phyloP scores from a whole-genome alignment of 2,113 vertebrate genomes.

The Steatornis caripensis region DNA sequence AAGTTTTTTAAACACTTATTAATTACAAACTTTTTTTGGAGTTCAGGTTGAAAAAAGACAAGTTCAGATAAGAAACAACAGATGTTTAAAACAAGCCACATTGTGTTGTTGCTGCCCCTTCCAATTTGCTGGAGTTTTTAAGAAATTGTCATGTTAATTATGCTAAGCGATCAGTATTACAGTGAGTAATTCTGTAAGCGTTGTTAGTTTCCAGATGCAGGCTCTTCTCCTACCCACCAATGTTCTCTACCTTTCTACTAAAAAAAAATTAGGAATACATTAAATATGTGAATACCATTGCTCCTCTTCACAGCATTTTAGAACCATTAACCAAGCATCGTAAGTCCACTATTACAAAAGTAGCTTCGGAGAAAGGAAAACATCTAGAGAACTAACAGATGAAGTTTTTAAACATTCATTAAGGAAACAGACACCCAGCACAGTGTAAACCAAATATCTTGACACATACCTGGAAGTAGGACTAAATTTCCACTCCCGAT shows the following conservation, averaged over 20 bases:
- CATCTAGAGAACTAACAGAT: neutral
- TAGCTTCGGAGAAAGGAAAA: neutral
- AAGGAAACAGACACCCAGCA: neutral
- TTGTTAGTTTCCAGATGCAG: neutral
- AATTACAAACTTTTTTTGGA: neutral
- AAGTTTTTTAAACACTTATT: neutral
- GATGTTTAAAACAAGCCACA: neutral
- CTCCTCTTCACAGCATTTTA: neutral
- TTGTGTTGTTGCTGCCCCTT: neutral
- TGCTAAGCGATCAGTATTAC: neutral
- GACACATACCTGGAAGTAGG: neutral
- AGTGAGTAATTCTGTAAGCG: neutral
- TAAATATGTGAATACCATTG: neutral
- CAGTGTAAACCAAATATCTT: neutral
- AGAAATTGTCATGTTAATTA: neutral
- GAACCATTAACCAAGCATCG: neutral
- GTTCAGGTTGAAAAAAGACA: neutral
- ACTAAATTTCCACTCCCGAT: neutral
- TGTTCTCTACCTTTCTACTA: neutral
- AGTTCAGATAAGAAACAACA: neutral
- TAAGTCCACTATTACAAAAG: neutral
- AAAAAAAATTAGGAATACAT: neutral
- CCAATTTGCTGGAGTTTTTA: neutral
- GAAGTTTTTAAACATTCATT: neutral
- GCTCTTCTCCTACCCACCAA: neutral